Percentiles rank a stretch among this genome's conserved stretches.
phyloP scores from a whole-genome alignment of 2,113 vertebrate genomes.

The Zosterops pallidus region DNA sequence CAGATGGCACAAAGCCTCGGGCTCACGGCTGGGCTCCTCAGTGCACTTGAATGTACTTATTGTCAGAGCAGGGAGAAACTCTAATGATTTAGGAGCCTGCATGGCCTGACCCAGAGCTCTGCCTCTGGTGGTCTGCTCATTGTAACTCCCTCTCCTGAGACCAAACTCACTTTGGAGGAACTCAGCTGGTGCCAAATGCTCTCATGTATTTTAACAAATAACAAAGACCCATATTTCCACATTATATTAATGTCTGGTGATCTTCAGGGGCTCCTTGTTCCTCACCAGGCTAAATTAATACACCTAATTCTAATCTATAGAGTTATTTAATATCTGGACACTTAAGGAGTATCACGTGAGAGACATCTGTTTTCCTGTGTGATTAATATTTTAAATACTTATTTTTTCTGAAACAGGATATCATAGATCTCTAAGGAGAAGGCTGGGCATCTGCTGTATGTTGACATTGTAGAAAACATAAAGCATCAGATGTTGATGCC shows the following conservation, averaged over 20 bases:
- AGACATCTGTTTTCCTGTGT: background rate
- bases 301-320: background rate
- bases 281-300: background rate
- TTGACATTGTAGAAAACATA: constrained; percentile 24
- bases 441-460: constrained; percentile 20
- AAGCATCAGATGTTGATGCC: background rate
- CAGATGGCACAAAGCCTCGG: constrained; percentile 49
- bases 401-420: background rate
- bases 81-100: background rate
- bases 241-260: background rate
- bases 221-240: background rate
- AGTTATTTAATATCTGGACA: background rate
- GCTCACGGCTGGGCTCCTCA: background rate
- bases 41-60: background rate
- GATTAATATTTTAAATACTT: constrained; percentile 9
- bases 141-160: background rate
- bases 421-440: background rate
- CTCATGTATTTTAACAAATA: background rate
- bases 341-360: background rate
- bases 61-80: background rate
- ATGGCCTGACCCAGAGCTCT: background rate
- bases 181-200: background rate
- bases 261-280: background rate
- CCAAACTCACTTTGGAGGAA: background rate
- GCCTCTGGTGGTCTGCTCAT: background rate